Evolutionary conservation across 1,140 invertebrate species (phyloP), one percentile per base, ranked within the genome.

Genomic region (Yoshiicerus persimilis): DNA sequence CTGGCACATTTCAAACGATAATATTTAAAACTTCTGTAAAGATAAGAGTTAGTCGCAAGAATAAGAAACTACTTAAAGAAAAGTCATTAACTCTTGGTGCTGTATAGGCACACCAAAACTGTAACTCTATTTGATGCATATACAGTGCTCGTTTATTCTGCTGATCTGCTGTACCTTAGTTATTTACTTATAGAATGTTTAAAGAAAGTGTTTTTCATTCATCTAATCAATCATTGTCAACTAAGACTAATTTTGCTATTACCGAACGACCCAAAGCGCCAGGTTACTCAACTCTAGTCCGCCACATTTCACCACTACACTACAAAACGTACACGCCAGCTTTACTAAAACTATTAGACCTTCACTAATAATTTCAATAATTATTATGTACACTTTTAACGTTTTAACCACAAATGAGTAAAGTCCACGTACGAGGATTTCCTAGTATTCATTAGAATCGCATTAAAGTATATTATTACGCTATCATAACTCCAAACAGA

Each of bases 161-260:
- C 20, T 1, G 39, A 2, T 41, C 39, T 8, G 8, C 9, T 11
- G n/a, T 10, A 25, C n/a, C 16, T 70, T 32, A 13, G 27, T 30
- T 20, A 30, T 30, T 27, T 32, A 30, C 66, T 70, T 70, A 16
- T 3, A 62, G 5, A 70, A 13, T 13, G 27, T 30, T 25, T 5
- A 32, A 27, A 70, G 25, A 30, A 27, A 70, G 30, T 80, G 5
- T 20, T 20, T 36, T 77, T 77, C 32, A 16, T 75, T 36, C 3
- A 4, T n/a, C 75, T 80, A 80, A 80, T 80, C 75, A 80, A 80
- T 80, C 75, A 80, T 80, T 80, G 75, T 80, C 75, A 80, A 80
- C 75, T 16, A 10, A 34, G 34, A 80, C 75, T 80, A 80, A 80
- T 62, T 62, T 84, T 86, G 39, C 13, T n/a, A 64, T 30, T 11